Evolutionary conservation across 2,888 invertebrate genomes (phyloP), one percentile per base, ranked within the genome.

Genomic region (Ommatoiulus sabulosus): DNA sequence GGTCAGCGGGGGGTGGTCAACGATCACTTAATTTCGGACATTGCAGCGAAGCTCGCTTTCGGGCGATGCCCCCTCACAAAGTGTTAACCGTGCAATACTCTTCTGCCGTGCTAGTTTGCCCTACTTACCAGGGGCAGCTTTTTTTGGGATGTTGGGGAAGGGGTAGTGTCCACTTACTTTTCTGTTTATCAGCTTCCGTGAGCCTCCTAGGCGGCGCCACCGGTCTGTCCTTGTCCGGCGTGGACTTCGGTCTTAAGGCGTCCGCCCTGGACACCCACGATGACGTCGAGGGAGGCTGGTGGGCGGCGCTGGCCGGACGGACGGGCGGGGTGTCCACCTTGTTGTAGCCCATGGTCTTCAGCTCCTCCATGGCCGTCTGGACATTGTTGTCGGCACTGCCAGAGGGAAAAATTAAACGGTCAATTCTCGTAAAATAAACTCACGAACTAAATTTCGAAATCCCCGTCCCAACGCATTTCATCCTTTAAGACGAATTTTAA

Each of bases 351-450:
- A 97, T 95, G 10, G 95, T 94, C 63, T 96, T 94, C 15, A 98
- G 94, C 90, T 95, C 95, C 91, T 97, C 97, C 12, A 97, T 96
- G 0, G 97, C 96, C 91, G 95, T 96, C 92, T 97, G 97, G 8
- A 98, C 97, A 93, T 97, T 97, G 92, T 97, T 97, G 91, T 98
- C 97, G 91, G 96, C 96, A 92, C 96, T 96, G 87, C 96, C 95
- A 35, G 35, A 35, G 2, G 0, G 35, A 35, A 35, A 35, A 35
- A 35, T 35, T 35, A 35, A 35, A 35, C 35, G 35, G 35, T 35
- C 35, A 35, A 35, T 35, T 35, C 35, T 35, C 35, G 35, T 35
- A 35, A 35, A 35, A 35, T 35, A 35, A 35, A 35, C 35, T 35
- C 2, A 35, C 35, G 1, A 35, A 35, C 35, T 35, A 35, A n/a